Evolutionary conservation across 2,113 vertebrate species (phyloP), one percentile per base, ranked within the genome.

Genomic region (Felis chaus): DNA sequence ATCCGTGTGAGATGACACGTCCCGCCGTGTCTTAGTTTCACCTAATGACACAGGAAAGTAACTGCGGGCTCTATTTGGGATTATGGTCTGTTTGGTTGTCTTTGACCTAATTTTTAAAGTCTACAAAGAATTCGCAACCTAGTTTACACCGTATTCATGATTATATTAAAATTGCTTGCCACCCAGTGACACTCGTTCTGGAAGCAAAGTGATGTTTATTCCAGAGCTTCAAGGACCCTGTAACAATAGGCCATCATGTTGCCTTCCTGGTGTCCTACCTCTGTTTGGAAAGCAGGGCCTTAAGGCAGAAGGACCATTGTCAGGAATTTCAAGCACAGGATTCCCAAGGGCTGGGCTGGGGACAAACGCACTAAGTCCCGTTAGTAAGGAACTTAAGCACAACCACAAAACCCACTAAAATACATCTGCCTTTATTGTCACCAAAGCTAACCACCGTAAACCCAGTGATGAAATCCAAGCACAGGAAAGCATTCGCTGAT

Each of bases 301-400:
- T 50, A 19, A 57, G 68, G 74, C 68, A 55, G 45, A 66, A 65
- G 5, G 33, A 92, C 18, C 14, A 0, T 21, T 31, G 5, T 18
- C 65, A 11, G 69, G 78, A 50, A 71, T 66, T 39, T 23, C 63
- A 63, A 71, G 16, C 69, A 41, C 29, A 4, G 1, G 4, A 33
- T 12, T 61, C 16, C 33, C n/a, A 4, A 2, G 16, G 5, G 29
- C 33, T 31, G 61, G 41, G 21, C 57, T 39, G 7, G 25, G 15
- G 18, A 25, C 2, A 12, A 14, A 39, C 33, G 4, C 31, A 2
- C 0, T 1, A 7, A 11, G 10, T 73, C 31, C 74, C 19, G 1
- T 31, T 23, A 14, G 12, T 19, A 18, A 41, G 45, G 39, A 36
- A 65, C 57, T 33, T 66, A 29, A 65, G 39, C 10, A 23, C 4